These are phyloP conservation scores for Crocuta crocuta DNA, from an alignment of 2,113 vertebrate genomes.

Conservation along the genomic window DNA sequence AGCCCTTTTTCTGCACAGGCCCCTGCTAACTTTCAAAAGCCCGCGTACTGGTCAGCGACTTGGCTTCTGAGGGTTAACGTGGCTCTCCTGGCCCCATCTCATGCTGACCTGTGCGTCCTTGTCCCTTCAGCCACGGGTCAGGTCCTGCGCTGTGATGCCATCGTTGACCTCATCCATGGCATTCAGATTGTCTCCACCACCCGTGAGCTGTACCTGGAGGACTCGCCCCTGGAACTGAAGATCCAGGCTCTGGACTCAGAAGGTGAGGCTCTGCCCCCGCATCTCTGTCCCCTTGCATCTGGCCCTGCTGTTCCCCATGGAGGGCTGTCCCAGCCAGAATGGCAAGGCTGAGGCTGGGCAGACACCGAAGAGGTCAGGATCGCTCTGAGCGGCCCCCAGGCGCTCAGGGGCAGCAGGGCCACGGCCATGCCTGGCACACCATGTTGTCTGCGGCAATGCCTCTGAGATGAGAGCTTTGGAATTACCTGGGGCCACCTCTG, in stretches of 20 bases:
- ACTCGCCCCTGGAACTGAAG: constrained; percentile 94
- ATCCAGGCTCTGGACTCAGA: constrained; percentile 97
- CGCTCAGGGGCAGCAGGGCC: accelerated
- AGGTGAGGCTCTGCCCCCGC: constrained; percentile 83
- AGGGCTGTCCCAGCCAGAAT: neutral
- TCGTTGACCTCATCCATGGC: constrained; percentile 94
- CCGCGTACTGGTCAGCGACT: accelerated
- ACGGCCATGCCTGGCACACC: accelerated
- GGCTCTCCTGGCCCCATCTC: neutral
- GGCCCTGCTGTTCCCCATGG: accelerated
- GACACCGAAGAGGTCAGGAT: accelerated
- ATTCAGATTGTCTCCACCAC: constrained; percentile 97
- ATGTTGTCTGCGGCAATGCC: neutral
- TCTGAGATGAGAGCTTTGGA: too few species aligned
- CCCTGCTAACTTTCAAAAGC: neutral
- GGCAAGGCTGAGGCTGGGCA: too few species aligned
- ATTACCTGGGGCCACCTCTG: neutral
- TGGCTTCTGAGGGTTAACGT: neutral
- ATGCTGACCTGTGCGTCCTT: neutral
- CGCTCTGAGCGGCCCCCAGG: accelerated
- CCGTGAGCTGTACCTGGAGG: constrained; percentile 96
- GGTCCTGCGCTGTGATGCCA: constrained; percentile 96
- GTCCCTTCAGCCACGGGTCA: constrained; percentile 92
- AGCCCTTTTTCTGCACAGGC: neutral
- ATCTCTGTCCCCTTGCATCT: accelerated